Percentiles rank a stretch among this genome's conserved stretches.
phyloP scores from a whole-genome alignment of 2,113 vertebrate species.

The Myiopsitta monachus region DNA sequence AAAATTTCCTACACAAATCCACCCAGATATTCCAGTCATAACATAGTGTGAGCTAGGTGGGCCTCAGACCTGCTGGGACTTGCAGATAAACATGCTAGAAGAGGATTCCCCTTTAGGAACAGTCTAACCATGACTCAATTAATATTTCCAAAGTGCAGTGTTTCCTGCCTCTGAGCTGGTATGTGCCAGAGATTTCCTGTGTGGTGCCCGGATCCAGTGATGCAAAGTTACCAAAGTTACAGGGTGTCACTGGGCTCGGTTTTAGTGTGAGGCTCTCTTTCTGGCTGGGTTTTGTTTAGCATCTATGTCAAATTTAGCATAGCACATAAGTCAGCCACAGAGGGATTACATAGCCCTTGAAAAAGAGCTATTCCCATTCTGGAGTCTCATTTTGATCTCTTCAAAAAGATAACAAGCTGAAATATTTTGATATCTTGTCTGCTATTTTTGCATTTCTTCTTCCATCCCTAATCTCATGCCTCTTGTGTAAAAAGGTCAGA shows the following conservation, averaged over 20 bases:
- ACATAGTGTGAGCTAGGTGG: neutral
- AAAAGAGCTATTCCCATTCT: neutral
- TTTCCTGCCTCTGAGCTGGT: neutral
- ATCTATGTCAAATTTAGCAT: neutral
- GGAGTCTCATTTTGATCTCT: neutral
- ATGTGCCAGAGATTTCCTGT: neutral
- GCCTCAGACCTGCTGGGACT: neutral
- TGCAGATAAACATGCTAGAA: neutral
- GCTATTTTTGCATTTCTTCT: neutral
- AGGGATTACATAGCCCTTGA: neutral
- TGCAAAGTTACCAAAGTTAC: neutral
- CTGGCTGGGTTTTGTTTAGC: neutral
- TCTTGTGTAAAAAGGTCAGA: neutral
- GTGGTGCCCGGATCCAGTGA: neutral
- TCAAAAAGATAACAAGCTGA: neutral
- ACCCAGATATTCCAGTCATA: neutral
- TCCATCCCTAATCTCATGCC: neutral
- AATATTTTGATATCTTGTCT: neutral
- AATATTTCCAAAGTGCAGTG: neutral
- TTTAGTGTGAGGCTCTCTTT: neutral
- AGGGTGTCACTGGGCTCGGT: neutral
- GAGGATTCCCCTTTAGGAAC: neutral
- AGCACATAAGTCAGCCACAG: neutral
- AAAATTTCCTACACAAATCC: neutral
- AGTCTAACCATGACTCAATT: neutral